These are phyloP conservation scores for Drosophila watanabei DNA, from an alignment of 1,140 invertebrate genomes.

Conservation along the genomic window DNA sequence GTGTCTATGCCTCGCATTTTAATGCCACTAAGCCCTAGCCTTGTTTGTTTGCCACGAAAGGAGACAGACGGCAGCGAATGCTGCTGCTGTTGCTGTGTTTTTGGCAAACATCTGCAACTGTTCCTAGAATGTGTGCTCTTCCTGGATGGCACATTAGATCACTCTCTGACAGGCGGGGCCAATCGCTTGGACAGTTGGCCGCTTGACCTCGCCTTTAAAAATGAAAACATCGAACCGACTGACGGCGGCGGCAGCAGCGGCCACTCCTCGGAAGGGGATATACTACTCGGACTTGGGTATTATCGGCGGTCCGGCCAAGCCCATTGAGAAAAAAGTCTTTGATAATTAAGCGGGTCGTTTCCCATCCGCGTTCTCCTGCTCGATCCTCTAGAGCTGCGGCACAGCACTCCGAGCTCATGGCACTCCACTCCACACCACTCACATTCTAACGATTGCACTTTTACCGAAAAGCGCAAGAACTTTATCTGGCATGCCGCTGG, in stretches of 20 bases:
- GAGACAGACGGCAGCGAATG: neutral
- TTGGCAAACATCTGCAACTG: conserved; percentile 60
- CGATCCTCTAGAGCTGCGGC: conserved; percentile 4
- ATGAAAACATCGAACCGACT: conserved; percentile 30
- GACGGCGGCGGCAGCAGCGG: conserved; percentile 24
- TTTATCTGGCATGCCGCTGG: conserved; percentile 74
- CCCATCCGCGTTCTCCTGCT: conserved; percentile 26
- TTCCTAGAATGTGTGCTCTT: conserved; percentile 29
- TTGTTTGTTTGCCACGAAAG: conserved; percentile 14
- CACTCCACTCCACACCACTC: conserved; percentile 36
- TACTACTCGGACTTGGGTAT: conserved; percentile 6
- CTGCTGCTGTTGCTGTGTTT: conserved; percentile 21
- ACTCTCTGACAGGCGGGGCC: conserved; percentile 49
- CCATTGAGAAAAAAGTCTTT: conserved; percentile 74
- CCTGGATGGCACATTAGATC: conserved; percentile 77
- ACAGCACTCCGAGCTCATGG: conserved; percentile 6
- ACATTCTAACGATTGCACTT: conserved; percentile 83
- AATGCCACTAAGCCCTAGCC: conserved; percentile 21
- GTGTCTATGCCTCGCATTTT: conserved; percentile 23
- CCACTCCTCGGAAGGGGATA: conserved; percentile 33
- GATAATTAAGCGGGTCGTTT: conserved; percentile 77
- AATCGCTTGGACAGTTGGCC: conserved; percentile 24
- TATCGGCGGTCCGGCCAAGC: conserved; percentile 66
- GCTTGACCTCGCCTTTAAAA: conserved; percentile 70
- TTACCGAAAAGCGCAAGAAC: conserved; percentile 79